Evolutionary conservation across 1,140 invertebrate species (phyloP), one percentile per base, ranked within the genome.

Genomic region (Aethina tumida): DNA sequence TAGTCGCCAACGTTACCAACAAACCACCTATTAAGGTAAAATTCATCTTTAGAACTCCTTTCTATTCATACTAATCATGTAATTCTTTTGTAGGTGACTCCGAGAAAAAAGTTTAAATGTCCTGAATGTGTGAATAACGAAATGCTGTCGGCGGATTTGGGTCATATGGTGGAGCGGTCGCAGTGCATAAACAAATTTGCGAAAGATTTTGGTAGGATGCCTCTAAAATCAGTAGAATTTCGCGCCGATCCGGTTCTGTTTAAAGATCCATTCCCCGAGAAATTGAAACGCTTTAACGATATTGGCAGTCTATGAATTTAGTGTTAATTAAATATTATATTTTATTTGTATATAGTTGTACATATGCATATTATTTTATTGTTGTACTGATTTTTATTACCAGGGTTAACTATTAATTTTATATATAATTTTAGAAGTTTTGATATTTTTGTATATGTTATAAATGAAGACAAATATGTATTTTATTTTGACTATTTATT

Each of bases 31-130:
- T 97, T 28, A 96, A 97, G 70, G 84, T 84, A 63, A 56, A 30
- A 17, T 30, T 45, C 32, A 41, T 26, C 20, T 16, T 28, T 16
- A 8, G 18, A 19, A 28, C n/a, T 12, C 16, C 7, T 15, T 29
- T 8, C 16, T 29, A 29, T 29, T 29, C 2, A 7, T 10, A 7
- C 7, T 28, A 26, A 39, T 39, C 35, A 28, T 35, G 38, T n/a
- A n/a, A n/a, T n/a, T 44, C 27, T 42, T 40, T 65, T 59, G 2
- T 57, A 84, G 82, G 87, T 96, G n/a, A 84, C 90, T 1, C 91
- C 92, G 0, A 73, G 92, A n/a, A 97, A 97, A 58, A 97, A 97
- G 59, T 97, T 97, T 66, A 93, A 94, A 63, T 97, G 93, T 62
- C 91, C 91, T 0, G 86, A 95, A 60, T 97, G 92, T 65, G 82